phyloP scores from a whole-genome alignment of 92 coral and sea anemone genomes.

The Umimayanthus chanpuru region DNA sequence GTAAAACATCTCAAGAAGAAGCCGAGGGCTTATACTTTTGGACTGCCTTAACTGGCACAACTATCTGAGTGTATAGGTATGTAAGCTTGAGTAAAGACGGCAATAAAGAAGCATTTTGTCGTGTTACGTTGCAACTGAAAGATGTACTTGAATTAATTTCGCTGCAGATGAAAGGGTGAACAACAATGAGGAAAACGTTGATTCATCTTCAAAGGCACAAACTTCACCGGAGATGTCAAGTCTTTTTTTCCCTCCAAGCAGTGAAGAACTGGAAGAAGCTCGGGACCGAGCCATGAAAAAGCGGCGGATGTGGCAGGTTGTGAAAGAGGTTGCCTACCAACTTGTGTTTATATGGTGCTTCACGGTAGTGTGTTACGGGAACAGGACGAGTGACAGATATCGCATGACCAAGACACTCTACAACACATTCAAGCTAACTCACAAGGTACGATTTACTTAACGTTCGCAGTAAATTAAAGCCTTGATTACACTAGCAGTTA shows the following conservation, averaged over 20 bases:
- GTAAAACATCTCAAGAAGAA: too few relatives aligned
- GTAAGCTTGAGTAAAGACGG: too few relatives aligned
- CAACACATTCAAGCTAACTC: conserved; percentile 7
- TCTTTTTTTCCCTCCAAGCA: conserved; percentile 7
- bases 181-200: not conserved
- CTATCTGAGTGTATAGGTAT: too few relatives aligned
- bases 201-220: not conserved
- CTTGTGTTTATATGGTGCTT: conserved; percentile 37
- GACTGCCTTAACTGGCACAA: too few relatives aligned
- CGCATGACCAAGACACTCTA: conserved; percentile 14
- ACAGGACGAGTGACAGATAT: conserved; percentile 32
- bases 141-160: too few relatives aligned
- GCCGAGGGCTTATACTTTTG: too few relatives aligned
- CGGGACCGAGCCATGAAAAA: conserved; percentile 12
- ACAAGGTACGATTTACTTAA: conserved; percentile 10
- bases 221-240: not conserved
- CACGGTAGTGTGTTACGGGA: conserved; percentile 37
- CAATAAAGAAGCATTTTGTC: too few relatives aligned
- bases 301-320: conserved; percentile 8
- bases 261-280: conserved; percentile 23
- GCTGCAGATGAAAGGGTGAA: not conserved
- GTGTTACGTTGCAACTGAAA: too few relatives aligned
- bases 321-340: conserved; percentile 27
- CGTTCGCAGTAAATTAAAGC: too few relatives aligned
- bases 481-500: too few relatives aligned